phyloP scores from a whole-genome alignment of 2,113 vertebrate genomes.

The Centrocercus urophasianus region DNA sequence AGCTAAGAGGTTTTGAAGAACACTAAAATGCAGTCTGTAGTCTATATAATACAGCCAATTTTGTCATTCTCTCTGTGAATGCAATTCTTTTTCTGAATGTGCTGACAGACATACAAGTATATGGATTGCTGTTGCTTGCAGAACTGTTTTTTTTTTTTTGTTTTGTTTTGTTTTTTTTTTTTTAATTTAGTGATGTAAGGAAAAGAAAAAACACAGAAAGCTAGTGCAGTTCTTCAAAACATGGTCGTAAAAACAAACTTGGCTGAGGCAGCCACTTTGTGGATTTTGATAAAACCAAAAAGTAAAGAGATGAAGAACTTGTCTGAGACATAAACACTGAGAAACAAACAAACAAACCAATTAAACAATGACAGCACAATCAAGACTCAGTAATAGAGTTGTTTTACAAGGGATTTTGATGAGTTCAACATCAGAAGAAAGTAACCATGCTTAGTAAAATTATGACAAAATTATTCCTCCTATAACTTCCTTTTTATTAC shows the following conservation, averaged over 20 bases:
- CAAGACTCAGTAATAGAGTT: background rate
- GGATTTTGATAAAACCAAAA: slow-evolving; percentile 31
- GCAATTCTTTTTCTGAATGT: slow-evolving; percentile 17
- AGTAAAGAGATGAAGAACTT: background rate
- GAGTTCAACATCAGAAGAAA: background rate
- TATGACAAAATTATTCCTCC: background rate
- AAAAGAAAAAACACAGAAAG: background rate
- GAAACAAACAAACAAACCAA: background rate
- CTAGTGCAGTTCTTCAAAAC: slow-evolving; percentile 32
- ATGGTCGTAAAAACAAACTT: slow-evolving; percentile 27
- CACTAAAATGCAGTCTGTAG: slow-evolving; percentile 27
- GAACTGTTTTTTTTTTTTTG: background rate
- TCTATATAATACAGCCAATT: background rate
- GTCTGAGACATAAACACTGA: background rate
- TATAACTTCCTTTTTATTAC: background rate
- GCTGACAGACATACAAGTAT: slow-evolving; percentile 31
- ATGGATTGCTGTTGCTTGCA: background rate
- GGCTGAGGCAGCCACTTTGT: background rate
- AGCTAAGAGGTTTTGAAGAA: slow-evolving; percentile 43
- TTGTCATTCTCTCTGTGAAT: slow-evolving; percentile 51
- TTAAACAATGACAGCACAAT: background rate
- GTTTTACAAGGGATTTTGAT: background rate
- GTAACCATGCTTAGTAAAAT: background rate
- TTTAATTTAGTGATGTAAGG: slow-evolving; percentile 9
- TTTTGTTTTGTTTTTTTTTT: background rate